Base-by-base conservation (phyloP, 2,888 invertebrate genomes). In the Arge pagana region DNA sequence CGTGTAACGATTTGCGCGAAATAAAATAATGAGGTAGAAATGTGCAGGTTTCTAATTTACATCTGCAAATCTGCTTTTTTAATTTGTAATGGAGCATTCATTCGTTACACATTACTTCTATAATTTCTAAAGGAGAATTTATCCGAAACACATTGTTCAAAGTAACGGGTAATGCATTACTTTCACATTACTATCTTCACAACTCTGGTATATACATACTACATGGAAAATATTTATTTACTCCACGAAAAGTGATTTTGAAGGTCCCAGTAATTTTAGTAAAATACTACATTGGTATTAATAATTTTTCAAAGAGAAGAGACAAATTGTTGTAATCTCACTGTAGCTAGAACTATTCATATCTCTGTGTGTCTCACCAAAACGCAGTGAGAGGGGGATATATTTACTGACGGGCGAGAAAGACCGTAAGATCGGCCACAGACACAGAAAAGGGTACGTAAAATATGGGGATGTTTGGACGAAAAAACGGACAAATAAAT, bases 171-270 rank as follows among this genome's bases (percentile, higher is more conserved):
- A n/a, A n/a, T n/a, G n/a, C n/a, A n/a, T n/a, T n/a, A n/a, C n/a
- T n/a, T n/a, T n/a, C n/a, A n/a, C n/a, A n/a, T n/a, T n/a, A n/a
- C n/a, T n/a, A n/a, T n/a, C n/a, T n/a, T n/a, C n/a, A n/a, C n/a
- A n/a, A n/a, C n/a, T n/a, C n/a, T n/a, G n/a, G n/a, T n/a, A n/a
- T n/a, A 35, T 35, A 35, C 35, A 18, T 35, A 49, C 39, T 39
- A 18, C 19, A 39, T 18, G 39, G 28, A 3, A 37, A 49, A 39
- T 49, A 49, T 49, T 39, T 5, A 49, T 49, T 49, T 28, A 28
- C 39, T 24, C 39, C 21, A 2, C 19, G 39, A 28, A 49, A 39
- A 49, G 26, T 28, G 49, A 15, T 23, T 40, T 24, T 26, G 16
- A 26, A 23, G 40, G 16, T 37, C 11, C 19, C 21, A 37, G 11